Evolutionary conservation across 2,797 vertebrate genomes (phyloP).

Genomic region (Setipinna tenuifilis): DNA sequence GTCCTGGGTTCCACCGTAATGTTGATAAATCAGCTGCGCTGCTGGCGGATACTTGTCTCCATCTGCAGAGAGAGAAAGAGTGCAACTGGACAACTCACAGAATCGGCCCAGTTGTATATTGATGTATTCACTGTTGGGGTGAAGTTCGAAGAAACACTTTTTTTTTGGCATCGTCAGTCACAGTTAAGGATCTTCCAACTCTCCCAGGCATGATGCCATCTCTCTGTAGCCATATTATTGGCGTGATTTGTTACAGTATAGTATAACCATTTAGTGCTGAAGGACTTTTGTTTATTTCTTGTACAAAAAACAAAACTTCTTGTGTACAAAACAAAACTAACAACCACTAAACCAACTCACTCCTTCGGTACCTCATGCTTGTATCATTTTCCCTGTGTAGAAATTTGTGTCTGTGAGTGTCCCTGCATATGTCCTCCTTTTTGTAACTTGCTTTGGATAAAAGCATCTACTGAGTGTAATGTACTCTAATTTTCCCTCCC

Average conservation of each 20-base stretch:
- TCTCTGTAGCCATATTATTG: not conserved
- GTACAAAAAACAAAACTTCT: no score
- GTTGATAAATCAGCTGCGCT: slow-evolving; percentile 30
- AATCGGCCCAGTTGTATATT: not conserved
- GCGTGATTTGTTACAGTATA: not conserved
- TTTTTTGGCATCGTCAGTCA: not conserved
- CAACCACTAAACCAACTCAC: no score
- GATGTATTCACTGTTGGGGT: not conserved
- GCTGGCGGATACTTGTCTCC: not conserved
- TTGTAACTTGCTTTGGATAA: not conserved
- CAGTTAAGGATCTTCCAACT: not conserved
- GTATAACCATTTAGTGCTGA: not conserved
- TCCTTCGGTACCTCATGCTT: no score
- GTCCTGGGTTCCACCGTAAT: slow-evolving; percentile 32
- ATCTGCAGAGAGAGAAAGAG: slow-evolving; percentile 23
- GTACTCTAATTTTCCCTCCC: slow-evolving; percentile 40
- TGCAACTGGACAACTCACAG: slow-evolving; percentile 29
- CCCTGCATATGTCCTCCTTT: not conserved
- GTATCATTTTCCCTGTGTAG: no score
- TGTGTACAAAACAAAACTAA: no score
- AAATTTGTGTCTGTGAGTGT: no score
- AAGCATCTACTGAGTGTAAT: no score
- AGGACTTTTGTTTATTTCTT: not conserved
- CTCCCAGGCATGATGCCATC: not conserved
- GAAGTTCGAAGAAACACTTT: not conserved